Evolutionary conservation across 2,797 vertebrate species (phyloP), one percentile per base, ranked within the genome.

Genomic region (Enteromius viviparus): DNA sequence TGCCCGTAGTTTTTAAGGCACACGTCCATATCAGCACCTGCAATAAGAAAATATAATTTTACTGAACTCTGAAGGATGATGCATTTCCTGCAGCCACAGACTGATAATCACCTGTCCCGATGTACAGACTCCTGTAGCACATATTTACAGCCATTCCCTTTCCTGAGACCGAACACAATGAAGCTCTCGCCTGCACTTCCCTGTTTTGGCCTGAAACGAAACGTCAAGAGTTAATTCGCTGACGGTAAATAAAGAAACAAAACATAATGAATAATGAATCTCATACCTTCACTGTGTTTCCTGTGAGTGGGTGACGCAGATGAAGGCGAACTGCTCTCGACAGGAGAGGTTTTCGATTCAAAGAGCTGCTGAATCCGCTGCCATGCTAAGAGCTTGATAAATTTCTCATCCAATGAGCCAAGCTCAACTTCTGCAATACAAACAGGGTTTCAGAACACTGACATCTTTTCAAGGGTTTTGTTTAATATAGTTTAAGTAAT

Each of bases 21-120:
- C 95, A 99, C 97, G 34, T 99, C 97, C 98, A 99, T 99, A 94
- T 99, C 98, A 87, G 98, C 98, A 95, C 98, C 98, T 99, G 89
- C 40, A 12, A 29, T 65, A 55, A 71, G 21, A 72, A 80, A n/a
- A 45, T 49, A 19, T 19, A 45, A 6, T 34, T 64, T 4, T 17
- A 74, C 9, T 23, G 21, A 70, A 19, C 8, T 62, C 69, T 65
- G 15, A 4, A 15, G 17, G 34, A 76, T 42, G 9, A 68, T 21
- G 7, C 10, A 26, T 58, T 23, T 29, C 4, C 34, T 42, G 80
- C 2, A 82, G 45, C n/a, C 92, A 94, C 87, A 93, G 60, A 69
- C 29, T 64, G 23, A 62, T 42, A 58, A 76, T 87, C 88, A 96
- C 96, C 96, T 93, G 96, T 96, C 91, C 96, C 96, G 60, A 97